phyloP scores from a whole-genome alignment of 2,888 invertebrate genomes.

The Creontiades dilutus region DNA sequence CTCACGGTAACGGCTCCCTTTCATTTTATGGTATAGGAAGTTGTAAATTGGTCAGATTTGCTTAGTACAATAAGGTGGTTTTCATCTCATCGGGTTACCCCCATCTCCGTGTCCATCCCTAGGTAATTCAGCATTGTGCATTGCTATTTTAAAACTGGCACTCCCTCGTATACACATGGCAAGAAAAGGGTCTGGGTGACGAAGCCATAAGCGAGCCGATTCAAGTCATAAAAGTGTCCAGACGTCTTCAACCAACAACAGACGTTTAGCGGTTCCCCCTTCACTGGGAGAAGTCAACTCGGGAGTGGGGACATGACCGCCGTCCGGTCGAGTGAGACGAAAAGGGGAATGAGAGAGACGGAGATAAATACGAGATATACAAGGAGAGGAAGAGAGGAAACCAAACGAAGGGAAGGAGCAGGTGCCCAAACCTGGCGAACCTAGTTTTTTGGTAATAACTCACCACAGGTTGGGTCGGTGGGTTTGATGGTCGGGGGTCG shows the following conservation, averaged over 20 bases:
- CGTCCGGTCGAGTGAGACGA: slow-evolving; percentile 52
- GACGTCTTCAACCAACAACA: slow-evolving; percentile 40
- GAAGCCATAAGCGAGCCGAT: slow-evolving; percentile 53
- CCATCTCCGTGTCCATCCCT: slow-evolving; percentile 5
- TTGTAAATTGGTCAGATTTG: slow-evolving; percentile 25
- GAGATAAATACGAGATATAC: slow-evolving; percentile 64
- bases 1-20: slow-evolving; percentile 9
- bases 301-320: slow-evolving; percentile 48
- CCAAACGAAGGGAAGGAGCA: slow-evolving; percentile 37
- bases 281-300: slow-evolving; percentile 33
- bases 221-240: slow-evolving; percentile 44
- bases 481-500: slow-evolving; percentile 62
- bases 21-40: slow-evolving; percentile 26
- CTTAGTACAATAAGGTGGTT: not conserved
- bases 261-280: slow-evolving; percentile 47
- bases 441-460: slow-evolving; percentile 70
- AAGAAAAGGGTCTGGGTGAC: slow-evolving; percentile 32
- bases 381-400: slow-evolving; percentile 21
- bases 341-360: slow-evolving; percentile 43
- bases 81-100: slow-evolving; percentile 14
- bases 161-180: slow-evolving; percentile 50
- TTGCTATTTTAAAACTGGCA: slow-evolving; percentile 43
- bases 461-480: slow-evolving; percentile 60
- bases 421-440: slow-evolving; percentile 69
- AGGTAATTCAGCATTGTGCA: slow-evolving; percentile 40